Conservation (phyloP, 2,888 invertebrate genomes). For the Acanthococcus lagerstroemiae region DNA sequence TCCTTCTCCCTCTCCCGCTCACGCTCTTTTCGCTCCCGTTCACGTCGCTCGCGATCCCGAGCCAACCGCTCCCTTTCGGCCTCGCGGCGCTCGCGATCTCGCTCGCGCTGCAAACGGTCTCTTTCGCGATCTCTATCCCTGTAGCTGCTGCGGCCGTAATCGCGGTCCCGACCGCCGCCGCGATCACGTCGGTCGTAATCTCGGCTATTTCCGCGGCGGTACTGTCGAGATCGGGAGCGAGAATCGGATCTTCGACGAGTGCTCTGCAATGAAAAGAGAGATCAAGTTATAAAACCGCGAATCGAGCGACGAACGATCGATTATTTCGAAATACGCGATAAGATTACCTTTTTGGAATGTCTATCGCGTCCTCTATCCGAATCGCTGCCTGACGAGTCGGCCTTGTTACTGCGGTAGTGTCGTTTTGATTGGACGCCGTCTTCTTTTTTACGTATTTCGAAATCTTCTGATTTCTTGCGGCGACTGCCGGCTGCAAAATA, state of each 20-base stretch:
- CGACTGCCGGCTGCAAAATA: background rate
- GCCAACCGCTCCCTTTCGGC: slow-evolving; percentile 38
- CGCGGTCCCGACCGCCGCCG: slow-evolving; percentile 9
- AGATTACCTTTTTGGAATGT: slow-evolving; percentile 34
- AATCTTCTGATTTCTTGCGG: slow-evolving; percentile 44
- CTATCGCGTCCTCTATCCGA: slow-evolving; percentile 49
- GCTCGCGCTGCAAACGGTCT: slow-evolving; percentile 35
- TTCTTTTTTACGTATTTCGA: slow-evolving; percentile 65
- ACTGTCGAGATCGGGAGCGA: slow-evolving; percentile 29
- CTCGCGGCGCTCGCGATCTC: slow-evolving; percentile 37
- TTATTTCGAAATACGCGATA: background rate
- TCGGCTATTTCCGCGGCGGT: slow-evolving; percentile 26
- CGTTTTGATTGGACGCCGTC: slow-evolving; percentile 77
- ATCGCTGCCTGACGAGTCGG: slow-evolving; percentile 62
- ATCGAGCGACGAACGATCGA: background rate
- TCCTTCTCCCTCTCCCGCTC: slow-evolving; percentile 33
- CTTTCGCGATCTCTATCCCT: slow-evolving; percentile 42
- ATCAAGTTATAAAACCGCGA: background rate
- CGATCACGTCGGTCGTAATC: slow-evolving; percentile 24
- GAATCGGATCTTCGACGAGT: slow-evolving; percentile 30
- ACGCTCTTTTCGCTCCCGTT: slow-evolving; percentile 26
- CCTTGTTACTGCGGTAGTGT: slow-evolving; percentile 72
- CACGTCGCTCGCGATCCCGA: slow-evolving; percentile 36
- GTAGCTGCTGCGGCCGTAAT: slow-evolving; percentile 36
- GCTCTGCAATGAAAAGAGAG: slow-evolving; percentile 8